A percentile compares a stretch with the other conserved stretches of the same genome.
These are phyloP conservation scores for Lepus oiostolus DNA, from an alignment of 2,797 vertebrate species.

Conservation along the genomic window DNA sequence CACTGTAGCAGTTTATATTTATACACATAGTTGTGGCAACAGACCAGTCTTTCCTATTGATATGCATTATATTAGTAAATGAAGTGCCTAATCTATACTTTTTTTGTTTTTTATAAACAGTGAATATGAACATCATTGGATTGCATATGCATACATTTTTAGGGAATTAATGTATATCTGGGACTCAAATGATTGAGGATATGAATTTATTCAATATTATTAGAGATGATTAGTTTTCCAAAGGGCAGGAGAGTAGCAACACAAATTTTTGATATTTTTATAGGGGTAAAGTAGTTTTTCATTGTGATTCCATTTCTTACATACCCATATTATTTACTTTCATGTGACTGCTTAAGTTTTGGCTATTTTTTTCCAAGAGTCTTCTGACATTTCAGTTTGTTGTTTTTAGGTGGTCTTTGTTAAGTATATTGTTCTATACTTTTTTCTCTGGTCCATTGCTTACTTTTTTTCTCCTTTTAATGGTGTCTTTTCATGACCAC, in stretches of 20 bases:
- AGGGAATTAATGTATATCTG: not conserved
- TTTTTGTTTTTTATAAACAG: slow-evolving; percentile 2
- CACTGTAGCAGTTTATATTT: too few relatives aligned
- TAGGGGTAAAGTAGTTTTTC: not conserved
- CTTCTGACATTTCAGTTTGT: not conserved
- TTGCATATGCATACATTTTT: not conserved
- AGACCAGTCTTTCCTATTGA: not conserved
- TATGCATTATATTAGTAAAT: not conserved
- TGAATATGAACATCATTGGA: not conserved
- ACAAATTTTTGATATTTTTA: not conserved
- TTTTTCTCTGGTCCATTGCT: not conserved
- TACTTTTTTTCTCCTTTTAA: not conserved
- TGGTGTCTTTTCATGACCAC: not conserved
- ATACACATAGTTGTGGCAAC: not conserved
- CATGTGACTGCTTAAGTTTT: not conserved
- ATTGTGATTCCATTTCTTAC: not conserved
- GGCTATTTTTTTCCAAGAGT: not conserved
- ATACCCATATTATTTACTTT: not conserved
- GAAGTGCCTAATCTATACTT: not conserved
- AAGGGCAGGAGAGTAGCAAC: not conserved
- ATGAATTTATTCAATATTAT: not conserved
- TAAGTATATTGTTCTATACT: not conserved
- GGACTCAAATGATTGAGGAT: not conserved
- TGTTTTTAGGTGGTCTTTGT: not conserved
- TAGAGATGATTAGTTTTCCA: not conserved